These are phyloP conservation scores for Syrrhaptes paradoxus DNA, from an alignment of 2,113 vertebrate genomes.

Conservation along the genomic window DNA sequence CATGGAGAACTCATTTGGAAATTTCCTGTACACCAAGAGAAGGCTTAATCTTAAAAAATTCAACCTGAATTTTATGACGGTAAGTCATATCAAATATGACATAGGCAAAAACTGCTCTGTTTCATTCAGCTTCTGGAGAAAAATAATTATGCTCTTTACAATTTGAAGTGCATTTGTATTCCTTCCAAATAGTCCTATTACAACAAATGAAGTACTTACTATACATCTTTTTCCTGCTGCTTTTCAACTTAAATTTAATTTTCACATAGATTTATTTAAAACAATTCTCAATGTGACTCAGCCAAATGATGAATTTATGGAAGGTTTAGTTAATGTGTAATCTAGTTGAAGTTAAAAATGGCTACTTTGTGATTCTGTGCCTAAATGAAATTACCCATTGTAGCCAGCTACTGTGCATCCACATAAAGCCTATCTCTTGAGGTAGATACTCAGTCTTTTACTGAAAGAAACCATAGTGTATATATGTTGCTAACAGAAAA, in stretches of 20 bases:
- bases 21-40: background rate
- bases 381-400: constrained; percentile 54
- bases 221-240: constrained; percentile 49
- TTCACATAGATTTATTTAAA: constrained; percentile 70
- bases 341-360: constrained; percentile 60
- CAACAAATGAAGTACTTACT: constrained; percentile 57
- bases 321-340: constrained; percentile 52
- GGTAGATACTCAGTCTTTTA: constrained; percentile 5
- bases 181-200: constrained; percentile 47
- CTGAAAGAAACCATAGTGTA: background rate
- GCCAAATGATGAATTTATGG: constrained; percentile 70
- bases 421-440: constrained; percentile 10
- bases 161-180: constrained; percentile 41
- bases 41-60: background rate
- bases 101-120: background rate
- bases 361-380: constrained; percentile 32
- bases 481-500: background rate
- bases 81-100: background rate
- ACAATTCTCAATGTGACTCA: constrained; percentile 44
- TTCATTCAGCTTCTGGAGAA: constrained; percentile 22
- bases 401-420: constrained; percentile 12
- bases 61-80: constrained; percentile 2
- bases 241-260: constrained; percentile 73
- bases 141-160: constrained; percentile 50
- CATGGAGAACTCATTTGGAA: background rate